Evolutionary conservation across 2,888 invertebrate species (phyloP), one percentile per base, ranked within the genome.

Genomic region (Resseliella maxima): DNA sequence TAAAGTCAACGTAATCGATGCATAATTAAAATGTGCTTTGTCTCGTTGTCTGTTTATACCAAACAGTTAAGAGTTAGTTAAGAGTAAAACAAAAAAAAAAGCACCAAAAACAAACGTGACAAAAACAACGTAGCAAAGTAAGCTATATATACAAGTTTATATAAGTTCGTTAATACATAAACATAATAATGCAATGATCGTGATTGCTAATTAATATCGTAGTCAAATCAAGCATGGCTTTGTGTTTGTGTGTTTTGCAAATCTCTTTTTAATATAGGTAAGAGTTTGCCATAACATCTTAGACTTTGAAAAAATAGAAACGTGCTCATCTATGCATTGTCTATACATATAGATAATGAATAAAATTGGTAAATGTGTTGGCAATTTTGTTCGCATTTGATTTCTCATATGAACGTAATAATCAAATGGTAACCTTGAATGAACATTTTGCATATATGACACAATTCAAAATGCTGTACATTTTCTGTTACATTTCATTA

Each of bases 121-220:
- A 21, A 6, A 50, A 72, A 15, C 72, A 72, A 36, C 83, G 38
- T 5, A 36, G 1, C 41, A 41, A 41, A 18, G 36, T n/a, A n/a
- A n/a, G n/a, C n/a, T n/a, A n/a, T n/a, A n/a, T n/a, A n/a, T n/a
- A n/a, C n/a, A n/a, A n/a, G n/a, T n/a, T n/a, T n/a, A n/a, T n/a
- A n/a, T n/a, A n/a, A n/a, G n/a, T n/a, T n/a, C n/a, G n/a, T n/a
- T n/a, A n/a, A n/a, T n/a, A n/a, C n/a, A 72, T 72, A 72, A 72
- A 72, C 72, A 35, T 72, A 72, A 72, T 72, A 3, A 72, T 72
- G 27, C 72, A 31, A 72, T 72, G 72, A 72, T 72, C 72, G 31
- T 72, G 72, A 72, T 72, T 72, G 72, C 72, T 72, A 72, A 72
- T 72, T 72, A 72, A 72, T 72, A 72, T 72, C 72, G 31, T 72